Base-by-base conservation (phyloP, 2,888 invertebrate genomes). In the Habrosyne pyritoides region DNA sequence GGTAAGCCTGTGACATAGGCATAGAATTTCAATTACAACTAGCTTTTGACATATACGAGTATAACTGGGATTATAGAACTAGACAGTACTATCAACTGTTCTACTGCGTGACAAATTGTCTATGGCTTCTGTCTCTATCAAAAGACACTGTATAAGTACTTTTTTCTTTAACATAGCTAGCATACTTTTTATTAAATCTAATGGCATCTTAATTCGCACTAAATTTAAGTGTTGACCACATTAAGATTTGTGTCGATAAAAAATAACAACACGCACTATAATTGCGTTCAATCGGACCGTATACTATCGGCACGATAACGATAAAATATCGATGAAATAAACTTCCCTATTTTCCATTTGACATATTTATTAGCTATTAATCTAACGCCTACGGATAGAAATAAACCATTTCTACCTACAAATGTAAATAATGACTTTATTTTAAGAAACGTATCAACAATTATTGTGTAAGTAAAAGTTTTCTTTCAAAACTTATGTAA, bases 331-430 rank as follows among this genome's bases (percentile, higher is more conserved):
- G 75, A 78, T 74, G 68, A 73, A 76, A 67, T 70, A 75, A 69
- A 67, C 64, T 75, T 72, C 71, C 70, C 66, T 67, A 63, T 71
- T 67, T 63, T 63, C 58, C 60, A 56, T 56, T 66, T 56, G 77
- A 77, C 74, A 69, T 75, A 71, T 84, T 85, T 83, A 83, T 84
- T 71, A 66, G 56, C 69, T 63, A 73, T 75, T 74, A 72, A 73
- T 74, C 74, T 65, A 53, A 59, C 67, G 64, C 69, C 71, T 64
- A 72, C 65, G 55, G 59, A 57, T 63, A 53, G 56, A 66, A 61
- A 63, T 69, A 64, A 70, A 70, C 58, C 55, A 66, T 62, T 49
- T 21, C 53, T 58, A 57, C 60, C 52, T 14, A 26, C 42, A 26
- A 24, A 49, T 24, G 48, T 49, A 49, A 49, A 49, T 49, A 49